Percentiles rank a stretch among this genome's conserved stretches.
phyloP scores from a whole-genome alignment of 2,113 vertebrate species.

The Brachypodius melanocephalos region DNA sequence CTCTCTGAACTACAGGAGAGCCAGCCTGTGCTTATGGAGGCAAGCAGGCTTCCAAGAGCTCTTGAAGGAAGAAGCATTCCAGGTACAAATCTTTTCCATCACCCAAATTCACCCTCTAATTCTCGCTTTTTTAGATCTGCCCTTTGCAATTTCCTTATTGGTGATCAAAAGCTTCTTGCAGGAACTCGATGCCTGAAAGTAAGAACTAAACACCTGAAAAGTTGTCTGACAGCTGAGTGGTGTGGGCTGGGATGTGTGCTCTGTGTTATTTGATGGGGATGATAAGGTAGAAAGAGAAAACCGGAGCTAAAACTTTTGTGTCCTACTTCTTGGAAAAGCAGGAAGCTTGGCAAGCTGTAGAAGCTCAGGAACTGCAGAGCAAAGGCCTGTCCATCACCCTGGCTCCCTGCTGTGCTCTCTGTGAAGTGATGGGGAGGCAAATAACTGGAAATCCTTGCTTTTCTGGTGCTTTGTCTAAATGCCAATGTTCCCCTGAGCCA shows the following conservation, averaged over 20 bases:
- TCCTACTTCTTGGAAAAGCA: not conserved
- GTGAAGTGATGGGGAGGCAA: not conserved
- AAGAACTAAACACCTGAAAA: not conserved
- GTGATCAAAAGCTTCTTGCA: not conserved
- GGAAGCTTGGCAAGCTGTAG: not conserved
- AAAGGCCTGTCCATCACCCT: not conserved
- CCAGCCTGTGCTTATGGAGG: slow-evolving; percentile 79
- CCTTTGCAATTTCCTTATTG: not conserved
- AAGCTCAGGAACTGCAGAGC: not conserved
- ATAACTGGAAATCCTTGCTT: not conserved
- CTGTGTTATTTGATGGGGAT: rapidly evolving
- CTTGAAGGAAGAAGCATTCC: slow-evolving; percentile 42
- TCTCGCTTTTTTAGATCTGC: not conserved
- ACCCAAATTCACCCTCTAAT: not conserved
- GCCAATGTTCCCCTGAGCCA: not conserved
- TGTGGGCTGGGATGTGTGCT: not conserved
- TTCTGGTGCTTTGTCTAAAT: not conserved
- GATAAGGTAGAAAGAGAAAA: not conserved
- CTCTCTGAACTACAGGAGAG: slow-evolving; percentile 56
- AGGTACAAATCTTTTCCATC: slow-evolving; percentile 48
- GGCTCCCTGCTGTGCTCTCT: not conserved
- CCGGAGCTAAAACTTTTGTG: not conserved
- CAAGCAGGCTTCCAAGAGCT: slow-evolving; percentile 71
- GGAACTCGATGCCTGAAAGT: not conserved
- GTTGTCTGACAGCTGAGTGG: not conserved